phyloP scores from a whole-genome alignment of 1,140 invertebrate species.

The Tyrophagus putrescentiae region DNA sequence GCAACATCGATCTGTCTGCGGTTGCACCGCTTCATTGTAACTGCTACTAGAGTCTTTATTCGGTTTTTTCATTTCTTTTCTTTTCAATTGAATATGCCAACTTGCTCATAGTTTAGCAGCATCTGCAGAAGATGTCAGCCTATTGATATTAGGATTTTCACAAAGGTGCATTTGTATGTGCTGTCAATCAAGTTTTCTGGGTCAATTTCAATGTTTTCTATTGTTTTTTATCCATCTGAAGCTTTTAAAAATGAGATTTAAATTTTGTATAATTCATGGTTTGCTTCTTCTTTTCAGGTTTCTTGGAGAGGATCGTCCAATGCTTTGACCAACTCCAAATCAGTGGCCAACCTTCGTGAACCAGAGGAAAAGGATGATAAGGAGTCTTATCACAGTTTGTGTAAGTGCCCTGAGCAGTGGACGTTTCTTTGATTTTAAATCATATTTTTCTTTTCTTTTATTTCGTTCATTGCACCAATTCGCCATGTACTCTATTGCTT shows the following conservation, averaged over 20 bases:
- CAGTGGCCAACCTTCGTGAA: conserved; percentile 54
- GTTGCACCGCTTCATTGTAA: no score
- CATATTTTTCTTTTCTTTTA: conserved; percentile 26
- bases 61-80: no score
- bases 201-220: no score
- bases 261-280: background rate
- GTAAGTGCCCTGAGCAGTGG: no score
- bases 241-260: no score
- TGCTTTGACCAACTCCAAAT: conserved; percentile 62
- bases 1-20: no score
- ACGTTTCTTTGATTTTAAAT: background rate
- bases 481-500: background rate
- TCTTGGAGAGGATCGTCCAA: conserved; percentile 44
- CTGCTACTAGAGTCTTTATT: no score
- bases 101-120: no score
- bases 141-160: no score
- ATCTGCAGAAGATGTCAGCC: no score
- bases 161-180: background rate
- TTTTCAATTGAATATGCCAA: no score
- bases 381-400: conserved; percentile 1
- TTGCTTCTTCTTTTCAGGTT: conserved; percentile 40
- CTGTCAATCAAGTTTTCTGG: background rate
- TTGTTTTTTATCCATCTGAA: no score
- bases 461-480: conserved; percentile 9
- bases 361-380: conserved; percentile 27